These are phyloP conservation scores for Megastigmus dorsalis DNA, from an alignment of 2,888 invertebrate species.

Conservation along the genomic window DNA sequence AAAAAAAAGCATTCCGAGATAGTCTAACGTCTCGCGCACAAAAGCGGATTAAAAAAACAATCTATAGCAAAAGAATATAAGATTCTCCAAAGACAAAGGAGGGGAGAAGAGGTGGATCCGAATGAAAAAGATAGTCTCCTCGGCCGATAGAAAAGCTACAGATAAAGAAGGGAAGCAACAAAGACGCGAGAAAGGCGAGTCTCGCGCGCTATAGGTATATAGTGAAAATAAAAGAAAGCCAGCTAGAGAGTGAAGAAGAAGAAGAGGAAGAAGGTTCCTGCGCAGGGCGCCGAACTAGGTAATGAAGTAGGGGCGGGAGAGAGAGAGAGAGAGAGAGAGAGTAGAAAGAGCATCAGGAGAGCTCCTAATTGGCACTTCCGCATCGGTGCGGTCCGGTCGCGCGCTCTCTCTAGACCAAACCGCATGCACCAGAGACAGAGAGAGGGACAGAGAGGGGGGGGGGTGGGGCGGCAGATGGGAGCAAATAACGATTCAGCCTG, in stretches of 20 bases:
- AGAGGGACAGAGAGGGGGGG: neutral
- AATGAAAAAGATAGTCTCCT: no score
- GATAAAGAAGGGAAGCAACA: neutral
- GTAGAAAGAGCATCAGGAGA: no score
- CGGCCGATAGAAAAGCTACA: neutral
- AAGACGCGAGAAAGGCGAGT: neutral
- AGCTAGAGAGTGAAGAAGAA: neutral
- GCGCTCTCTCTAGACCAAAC: neutral
- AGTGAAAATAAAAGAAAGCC: neutral
- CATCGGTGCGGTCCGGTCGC: conserved; percentile 16
- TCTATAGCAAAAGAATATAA: no score
- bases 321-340: neutral
- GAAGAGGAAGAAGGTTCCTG: conserved; percentile 26
- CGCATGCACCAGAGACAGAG: no score
- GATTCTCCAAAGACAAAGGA: no score
- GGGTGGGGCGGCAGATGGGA: conserved; percentile 20
- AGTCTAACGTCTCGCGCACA: no score
- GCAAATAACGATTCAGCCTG: conserved; percentile 52
- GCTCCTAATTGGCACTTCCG: conserved; percentile 55
- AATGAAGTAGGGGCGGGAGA: conserved; percentile 45
- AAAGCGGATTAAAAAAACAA: no score
- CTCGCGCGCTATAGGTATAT: neutral
- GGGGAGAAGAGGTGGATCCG: neutral
- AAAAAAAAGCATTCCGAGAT: no score
- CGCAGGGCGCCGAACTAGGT: conserved; percentile 27